Evolutionary conservation across 2,888 invertebrate genomes (phyloP).

Genomic region (Augochlorella aurata): DNA sequence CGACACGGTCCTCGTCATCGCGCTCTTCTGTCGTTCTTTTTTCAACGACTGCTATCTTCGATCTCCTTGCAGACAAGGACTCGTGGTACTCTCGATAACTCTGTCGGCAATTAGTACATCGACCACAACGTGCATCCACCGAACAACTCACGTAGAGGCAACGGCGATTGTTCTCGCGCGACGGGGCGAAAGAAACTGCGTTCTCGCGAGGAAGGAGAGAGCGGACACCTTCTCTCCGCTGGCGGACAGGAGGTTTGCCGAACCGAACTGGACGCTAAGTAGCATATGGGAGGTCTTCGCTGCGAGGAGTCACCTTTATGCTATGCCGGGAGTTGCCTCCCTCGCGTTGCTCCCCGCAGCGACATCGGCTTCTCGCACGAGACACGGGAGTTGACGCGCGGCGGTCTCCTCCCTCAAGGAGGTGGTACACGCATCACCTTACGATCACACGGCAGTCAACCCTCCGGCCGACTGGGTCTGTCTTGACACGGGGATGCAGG

Average conservation of each 20-base stretch:
- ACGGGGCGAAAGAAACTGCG: conserved; percentile 3
- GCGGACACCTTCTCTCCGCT: conserved; percentile 46
- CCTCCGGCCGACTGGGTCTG: neutral
- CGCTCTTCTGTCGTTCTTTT: neutral
- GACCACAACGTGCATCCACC: neutral
- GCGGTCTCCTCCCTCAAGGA: neutral
- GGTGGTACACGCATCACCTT: neutral
- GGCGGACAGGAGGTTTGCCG: conserved; percentile 59
- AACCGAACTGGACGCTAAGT: conserved; percentile 74
- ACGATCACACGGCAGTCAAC: neutral
- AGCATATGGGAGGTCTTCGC: conserved; percentile 76
- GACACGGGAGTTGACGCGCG: conserved; percentile 41
- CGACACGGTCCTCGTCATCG: conserved; percentile 39
- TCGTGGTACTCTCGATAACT: neutral
- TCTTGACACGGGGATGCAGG: too few relatives aligned
- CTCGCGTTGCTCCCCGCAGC: conserved; percentile 72
- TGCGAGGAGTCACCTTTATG: conserved; percentile 79
- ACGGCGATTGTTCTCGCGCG: conserved; percentile 9
- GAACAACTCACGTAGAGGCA: conserved; percentile 15
- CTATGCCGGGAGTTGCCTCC: conserved; percentile 73
- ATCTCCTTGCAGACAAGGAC: neutral
- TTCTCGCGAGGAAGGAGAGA: conserved; percentile 24
- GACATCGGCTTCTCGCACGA: conserved; percentile 62
- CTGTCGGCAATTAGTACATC: neutral
- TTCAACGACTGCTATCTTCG: neutral